A percentile compares a stretch with the other conserved stretches of the same genome.
phyloP scores from a whole-genome alignment of 1,140 invertebrate genomes.

The Drosophila melanica region DNA sequence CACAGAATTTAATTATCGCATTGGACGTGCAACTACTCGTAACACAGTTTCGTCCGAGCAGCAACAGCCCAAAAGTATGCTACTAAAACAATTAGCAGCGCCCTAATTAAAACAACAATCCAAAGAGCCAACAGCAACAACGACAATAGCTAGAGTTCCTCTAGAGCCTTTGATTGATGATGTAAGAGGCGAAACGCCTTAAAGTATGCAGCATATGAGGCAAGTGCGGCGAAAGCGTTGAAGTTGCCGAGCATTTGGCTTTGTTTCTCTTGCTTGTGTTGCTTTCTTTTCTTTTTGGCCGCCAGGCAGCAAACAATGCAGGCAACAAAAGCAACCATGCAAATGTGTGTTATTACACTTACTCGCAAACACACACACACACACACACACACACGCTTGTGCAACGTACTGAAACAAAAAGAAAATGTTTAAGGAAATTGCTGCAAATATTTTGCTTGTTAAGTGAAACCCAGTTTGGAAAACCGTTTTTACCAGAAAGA shows the following conservation, averaged over 20 bases:
- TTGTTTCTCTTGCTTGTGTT: conserved; percentile 28
- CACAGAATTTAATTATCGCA: conserved; percentile 73
- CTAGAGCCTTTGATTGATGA: conserved; percentile 69
- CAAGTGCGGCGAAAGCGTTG: conserved; percentile 49
- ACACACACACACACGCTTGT: background rate
- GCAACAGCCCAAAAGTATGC: conserved; percentile 59
- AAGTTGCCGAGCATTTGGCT: conserved; percentile 42
- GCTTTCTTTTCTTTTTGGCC: conserved; percentile 53
- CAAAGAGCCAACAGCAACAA: conserved; percentile 17
- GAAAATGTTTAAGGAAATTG: conserved; percentile 82
- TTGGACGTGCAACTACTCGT: conserved; percentile 55
- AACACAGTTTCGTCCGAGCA: conserved; percentile 62
- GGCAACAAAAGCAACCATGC: conserved; percentile 47
- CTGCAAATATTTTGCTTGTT: conserved; percentile 82
- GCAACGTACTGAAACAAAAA: conserved; percentile 47
- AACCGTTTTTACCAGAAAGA: conserved; percentile 60
- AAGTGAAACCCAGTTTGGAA: conserved; percentile 79
- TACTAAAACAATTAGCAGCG: conserved; percentile 80
- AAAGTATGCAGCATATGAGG: conserved; percentile 61
- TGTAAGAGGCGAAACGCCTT: conserved; percentile 64
- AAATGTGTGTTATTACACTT: conserved; percentile 64
- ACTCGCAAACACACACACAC: conserved; percentile 25
- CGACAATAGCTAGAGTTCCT: conserved; percentile 1
- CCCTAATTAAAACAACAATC: conserved; percentile 77
- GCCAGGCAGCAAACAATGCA: conserved; percentile 61